Base-by-base conservation (phyloP, 2,797 vertebrate species). In the Microctenopoma steveboyesi region DNA sequence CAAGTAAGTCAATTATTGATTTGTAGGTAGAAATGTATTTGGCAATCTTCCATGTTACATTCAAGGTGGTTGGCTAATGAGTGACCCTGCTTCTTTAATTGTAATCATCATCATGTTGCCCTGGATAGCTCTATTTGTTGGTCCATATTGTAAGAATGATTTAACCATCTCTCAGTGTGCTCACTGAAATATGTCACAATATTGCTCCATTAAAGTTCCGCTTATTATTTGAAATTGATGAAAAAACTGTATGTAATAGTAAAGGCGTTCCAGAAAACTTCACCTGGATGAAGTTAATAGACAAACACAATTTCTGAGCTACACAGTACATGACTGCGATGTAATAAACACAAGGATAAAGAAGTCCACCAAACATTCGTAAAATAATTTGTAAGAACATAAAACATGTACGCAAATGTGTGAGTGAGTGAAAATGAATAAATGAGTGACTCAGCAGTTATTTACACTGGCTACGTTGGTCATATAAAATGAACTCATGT, bases 1-100 rank as follows among this genome's bases (percentile, higher is more conserved):
- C 14, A 58, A 53, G 57, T 40, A 47, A 78, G 50, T 49, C 42
- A 75, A 68, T 79, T 39, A 68, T 33, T 64, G 58, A 74, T 81
- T 78, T 66, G 53, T 69, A 53, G 61, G 54, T 37, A 58, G 40
- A 13, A 6, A 48, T 46, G 53, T 68, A 43, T 70, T 51, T 45
- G 7, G 43, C 43, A 46, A n/a, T 46, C 16, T 18, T 46, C 42
- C 15, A 18, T n/a, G 45, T 18, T n/a, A 46, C 69, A 46, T 70
- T 76, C 30, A 57, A 22, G 15, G 10, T 54, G 13, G 27, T 27
- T 28, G 22, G 28, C 7, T 45, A 35, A 51, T 69, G 18, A 51
- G 48, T 11, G 22, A 15, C 18, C 25, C 40, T 65, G 40, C 18
- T 12, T 66, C 12, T 56, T 48, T 9, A 63, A 37, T 14, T 1